Evolutionary conservation across 2,888 invertebrate species (phyloP).

Genomic region (Coelogynopora nodosa): DNA sequence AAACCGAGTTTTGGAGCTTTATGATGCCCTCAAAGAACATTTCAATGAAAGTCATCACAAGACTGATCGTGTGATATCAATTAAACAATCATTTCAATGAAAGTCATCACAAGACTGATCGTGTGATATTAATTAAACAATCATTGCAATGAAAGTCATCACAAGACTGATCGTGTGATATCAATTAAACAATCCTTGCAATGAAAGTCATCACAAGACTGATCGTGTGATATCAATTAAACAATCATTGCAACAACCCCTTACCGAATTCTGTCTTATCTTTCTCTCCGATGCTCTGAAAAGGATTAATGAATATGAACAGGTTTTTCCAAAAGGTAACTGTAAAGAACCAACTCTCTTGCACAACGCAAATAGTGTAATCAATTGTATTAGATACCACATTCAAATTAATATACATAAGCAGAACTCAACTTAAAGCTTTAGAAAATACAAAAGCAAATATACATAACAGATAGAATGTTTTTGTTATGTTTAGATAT

Average conservation of each 20-base stretch:
- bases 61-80: conserved; percentile 5
- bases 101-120: neutral
- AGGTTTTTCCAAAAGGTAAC: conserved; percentile 17
- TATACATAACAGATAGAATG: no score
- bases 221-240: conserved; percentile 13
- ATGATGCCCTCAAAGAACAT: neutral
- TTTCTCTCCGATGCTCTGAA: conserved; percentile 21
- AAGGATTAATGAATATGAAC: neutral
- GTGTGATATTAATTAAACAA: neutral
- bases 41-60: neutral
- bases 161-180: neutral
- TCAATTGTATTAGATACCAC: neutral
- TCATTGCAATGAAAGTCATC: neutral
- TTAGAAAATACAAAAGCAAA: no score
- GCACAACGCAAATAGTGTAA: neutral
- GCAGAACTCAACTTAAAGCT: no score
- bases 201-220: neutral
- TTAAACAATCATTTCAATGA: conserved; percentile 10
- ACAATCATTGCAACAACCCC: neutral
- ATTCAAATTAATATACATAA: neutral
- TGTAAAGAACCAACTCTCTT: neutral
- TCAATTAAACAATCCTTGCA: neutral
- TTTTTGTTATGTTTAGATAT: no score
- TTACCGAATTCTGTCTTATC: neutral
- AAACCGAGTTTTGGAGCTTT: conserved; percentile 7